Conservation (phyloP, 2,113 vertebrate genomes). For the Coryphaenoides rupestris region DNA sequence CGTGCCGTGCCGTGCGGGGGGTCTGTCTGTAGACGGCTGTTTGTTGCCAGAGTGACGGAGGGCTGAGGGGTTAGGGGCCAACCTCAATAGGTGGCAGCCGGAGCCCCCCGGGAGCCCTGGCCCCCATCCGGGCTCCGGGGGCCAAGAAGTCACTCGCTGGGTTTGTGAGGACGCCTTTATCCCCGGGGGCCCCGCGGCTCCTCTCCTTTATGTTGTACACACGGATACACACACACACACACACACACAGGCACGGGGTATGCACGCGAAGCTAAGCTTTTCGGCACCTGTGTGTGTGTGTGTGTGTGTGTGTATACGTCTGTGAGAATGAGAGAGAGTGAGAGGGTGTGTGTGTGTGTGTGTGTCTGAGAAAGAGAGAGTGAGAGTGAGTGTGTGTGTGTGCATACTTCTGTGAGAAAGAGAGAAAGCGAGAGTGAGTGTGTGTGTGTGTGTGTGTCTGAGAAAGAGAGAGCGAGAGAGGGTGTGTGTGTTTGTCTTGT, state of each 20-base stretch:
- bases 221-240: background rate
- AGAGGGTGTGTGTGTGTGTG: too few relatives aligned
- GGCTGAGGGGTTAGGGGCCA: slow-evolving; percentile 59
- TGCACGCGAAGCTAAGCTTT: background rate
- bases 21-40: slow-evolving; percentile 44
- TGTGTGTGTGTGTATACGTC: too few relatives aligned
- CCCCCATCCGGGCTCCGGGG: slow-evolving; percentile 26
- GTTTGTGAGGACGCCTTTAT: slow-evolving; percentile 47
- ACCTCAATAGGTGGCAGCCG: slow-evolving; percentile 55
- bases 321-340: too few relatives aligned
- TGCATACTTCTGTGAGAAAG: background rate
- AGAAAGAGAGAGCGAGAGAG: too few relatives aligned
- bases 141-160: slow-evolving; percentile 55
- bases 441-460: too few relatives aligned
- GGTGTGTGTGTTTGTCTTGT: background rate
- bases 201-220: background rate
- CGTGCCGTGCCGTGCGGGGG: too few relatives aligned
- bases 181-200: slow-evolving; percentile 48
- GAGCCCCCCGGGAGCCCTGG: slow-evolving; percentile 39
- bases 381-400: background rate
- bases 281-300: too few relatives aligned
- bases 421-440: too few relatives aligned
- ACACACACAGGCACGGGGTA: background rate
- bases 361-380: too few relatives aligned
- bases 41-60: slow-evolving; percentile 51